phyloP scores from a whole-genome alignment of 1,140 invertebrate species.

The Orius insidiosus region DNA sequence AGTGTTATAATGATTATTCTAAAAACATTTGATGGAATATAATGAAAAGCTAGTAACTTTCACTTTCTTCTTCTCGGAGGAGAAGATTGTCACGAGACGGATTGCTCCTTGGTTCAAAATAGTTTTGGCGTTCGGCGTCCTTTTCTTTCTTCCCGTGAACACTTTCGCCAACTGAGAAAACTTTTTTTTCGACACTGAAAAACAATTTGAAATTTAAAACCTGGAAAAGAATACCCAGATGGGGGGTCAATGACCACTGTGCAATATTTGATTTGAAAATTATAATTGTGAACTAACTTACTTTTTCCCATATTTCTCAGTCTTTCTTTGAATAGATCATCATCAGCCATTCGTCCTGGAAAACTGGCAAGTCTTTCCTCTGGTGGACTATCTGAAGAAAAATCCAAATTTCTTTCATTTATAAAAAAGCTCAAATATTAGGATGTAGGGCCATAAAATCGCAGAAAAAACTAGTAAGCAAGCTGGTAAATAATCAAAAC shows the following conservation, averaged over 20 bases:
- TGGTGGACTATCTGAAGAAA: conserved; percentile 22
- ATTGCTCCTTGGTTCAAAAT: conserved; percentile 30
- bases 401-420: not conserved
- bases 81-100: conserved; percentile 27
- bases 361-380: conserved; percentile 25
- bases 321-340: conserved; percentile 60
- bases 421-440: no score
- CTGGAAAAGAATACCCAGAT: not conserved
- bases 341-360: conserved; percentile 29
- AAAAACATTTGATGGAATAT: no score
- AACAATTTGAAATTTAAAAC: no score
- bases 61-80: conserved; percentile 19
- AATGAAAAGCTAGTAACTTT: conserved; percentile 3
- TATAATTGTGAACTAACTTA: conserved; percentile 23
- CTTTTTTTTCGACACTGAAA: conserved; percentile 57
- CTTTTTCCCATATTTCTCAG: conserved; percentile 77
- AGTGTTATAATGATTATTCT: no score
- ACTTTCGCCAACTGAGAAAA: conserved; percentile 63
- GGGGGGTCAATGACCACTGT: not conserved
- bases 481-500: no score
- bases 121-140: conserved; percentile 31
- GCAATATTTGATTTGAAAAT: not conserved
- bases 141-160: conserved; percentile 53
- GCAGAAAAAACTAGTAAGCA: no score
- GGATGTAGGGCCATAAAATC: no score